Percentiles rank a stretch among this genome's conserved stretches.
phyloP scores from a whole-genome alignment of 2,797 vertebrate species.

The Macrochelys suwanniensis region DNA sequence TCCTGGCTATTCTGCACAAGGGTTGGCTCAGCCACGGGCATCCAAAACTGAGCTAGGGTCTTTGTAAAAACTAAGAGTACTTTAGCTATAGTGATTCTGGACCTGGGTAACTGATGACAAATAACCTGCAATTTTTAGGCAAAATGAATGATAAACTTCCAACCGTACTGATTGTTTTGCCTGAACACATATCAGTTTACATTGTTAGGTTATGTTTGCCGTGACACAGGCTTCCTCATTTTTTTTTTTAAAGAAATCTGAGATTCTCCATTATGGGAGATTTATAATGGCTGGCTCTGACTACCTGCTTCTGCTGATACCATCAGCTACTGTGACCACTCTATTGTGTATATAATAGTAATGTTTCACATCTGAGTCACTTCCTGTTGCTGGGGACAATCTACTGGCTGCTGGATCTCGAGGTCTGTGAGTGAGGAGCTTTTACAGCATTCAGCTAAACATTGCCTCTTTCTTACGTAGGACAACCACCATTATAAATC shows the following conservation, averaged over 20 bases:
- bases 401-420: conserved; percentile 7
- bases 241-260: neutral
- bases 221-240: neutral
- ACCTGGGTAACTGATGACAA: neutral
- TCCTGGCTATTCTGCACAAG: neutral
- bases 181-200: fast-evolving
- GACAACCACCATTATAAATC: conserved; percentile 48
- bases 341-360: neutral
- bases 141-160: neutral
- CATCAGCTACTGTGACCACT: neutral
- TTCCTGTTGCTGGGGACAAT: neutral
- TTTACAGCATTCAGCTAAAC: conserved; percentile 65
- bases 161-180: neutral
- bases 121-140: neutral
- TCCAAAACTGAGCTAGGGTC: neutral
- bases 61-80: neutral
- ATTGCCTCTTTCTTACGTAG: neutral
- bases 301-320: fast-evolving
- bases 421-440: conserved; percentile 13
- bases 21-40: fast-evolving
- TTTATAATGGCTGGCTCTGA: fast-evolving
- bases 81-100: fast-evolving
- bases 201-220: neutral
- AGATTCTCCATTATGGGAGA: fast-evolving
- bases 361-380: conserved; percentile 18